Base-by-base conservation (phyloP, 2,888 invertebrate species). In the Brachyopa scutellaris region DNA sequence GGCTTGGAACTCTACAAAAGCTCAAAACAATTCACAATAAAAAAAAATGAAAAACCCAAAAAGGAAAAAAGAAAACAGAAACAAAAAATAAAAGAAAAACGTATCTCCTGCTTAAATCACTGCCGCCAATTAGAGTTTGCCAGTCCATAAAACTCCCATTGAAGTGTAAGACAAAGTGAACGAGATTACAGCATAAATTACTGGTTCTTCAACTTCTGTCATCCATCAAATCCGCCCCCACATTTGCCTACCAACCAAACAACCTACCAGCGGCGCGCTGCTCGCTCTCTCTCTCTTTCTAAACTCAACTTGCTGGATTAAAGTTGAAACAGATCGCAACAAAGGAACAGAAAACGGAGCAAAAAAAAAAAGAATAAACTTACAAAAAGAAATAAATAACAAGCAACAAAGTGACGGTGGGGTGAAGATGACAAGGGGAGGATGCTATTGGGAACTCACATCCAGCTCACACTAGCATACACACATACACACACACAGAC, bases 161-260 rank as follows among this genome's bases (percentile, higher is more conserved):
- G 82, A 82, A 77, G 82, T 82, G 82, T 82, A 77, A 77, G 82
- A 82, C 82, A 82, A 82, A 82, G 82, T 82, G 82, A 82, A 82
- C 70, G 77, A 82, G 82, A 82, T 82, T 77, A 82, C 82, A 82
- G 82, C 82, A 82, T 82, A 76, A 82, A 82, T 82, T 82, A 82
- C 82, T 82, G 82, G 82, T 82, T 82, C 82, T 76, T 82, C 82
- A 82, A 82, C 64, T 77, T 77, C 77, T 82, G 82, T 77, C 82
- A 82, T 82, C 82, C 76, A 77, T 82, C 82, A 82, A 82, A 82
- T 82, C 82, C 82, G 59, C 82, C 76, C 82, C 70, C 82, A 82
- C 82, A 82, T 82, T 76, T 82, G 70, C 76, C 76, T 82, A 62
- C 55, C 62, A 23, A 29, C 33, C 61, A 51, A 55, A 53, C 51